phyloP scores from a whole-genome alignment of 2,888 invertebrate species.

The Selenia dentaria region DNA sequence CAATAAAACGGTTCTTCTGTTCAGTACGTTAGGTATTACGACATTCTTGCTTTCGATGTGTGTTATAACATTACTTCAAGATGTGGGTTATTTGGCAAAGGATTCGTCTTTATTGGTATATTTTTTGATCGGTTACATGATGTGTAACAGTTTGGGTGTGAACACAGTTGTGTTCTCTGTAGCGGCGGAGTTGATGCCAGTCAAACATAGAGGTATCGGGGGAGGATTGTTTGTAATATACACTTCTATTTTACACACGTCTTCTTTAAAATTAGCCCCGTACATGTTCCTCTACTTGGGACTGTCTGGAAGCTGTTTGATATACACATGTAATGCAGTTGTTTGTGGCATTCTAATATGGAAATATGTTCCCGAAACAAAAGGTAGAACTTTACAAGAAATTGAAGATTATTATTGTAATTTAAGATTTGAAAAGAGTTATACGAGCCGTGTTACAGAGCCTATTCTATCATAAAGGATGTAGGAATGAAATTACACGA shows the following conservation, averaged over 20 bases:
- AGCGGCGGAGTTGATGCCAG: constrained; percentile 29
- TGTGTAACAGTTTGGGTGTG: constrained; percentile 16
- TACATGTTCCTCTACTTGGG: neutral
- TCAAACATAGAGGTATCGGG: constrained; percentile 26
- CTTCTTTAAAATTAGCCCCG: constrained; percentile 17
- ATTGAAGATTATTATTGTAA: no score
- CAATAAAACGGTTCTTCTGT: constrained; percentile 13
- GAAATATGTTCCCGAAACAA: constrained; percentile 36
- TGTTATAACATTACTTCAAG: constrained; percentile 15
- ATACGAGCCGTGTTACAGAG: no score
- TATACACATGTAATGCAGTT: neutral
- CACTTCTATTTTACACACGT: constrained; percentile 19
- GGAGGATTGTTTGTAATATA: constrained; percentile 23
- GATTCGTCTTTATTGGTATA: constrained; percentile 24
- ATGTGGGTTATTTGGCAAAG: constrained; percentile 3
- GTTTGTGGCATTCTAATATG: constrained; percentile 20
- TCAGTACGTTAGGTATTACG: neutral
- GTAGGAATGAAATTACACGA: no score
- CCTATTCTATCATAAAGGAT: no score
- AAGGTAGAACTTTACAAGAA: constrained; percentile 29
- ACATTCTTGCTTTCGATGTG: constrained; percentile 2
- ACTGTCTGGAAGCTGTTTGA: neutral
- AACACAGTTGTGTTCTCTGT: constrained; percentile 15
- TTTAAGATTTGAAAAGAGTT: no score
- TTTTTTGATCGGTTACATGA: constrained; percentile 19